Base-by-base conservation (phyloP, 1,140 invertebrate genomes). In the Bombus terrestris region DNA sequence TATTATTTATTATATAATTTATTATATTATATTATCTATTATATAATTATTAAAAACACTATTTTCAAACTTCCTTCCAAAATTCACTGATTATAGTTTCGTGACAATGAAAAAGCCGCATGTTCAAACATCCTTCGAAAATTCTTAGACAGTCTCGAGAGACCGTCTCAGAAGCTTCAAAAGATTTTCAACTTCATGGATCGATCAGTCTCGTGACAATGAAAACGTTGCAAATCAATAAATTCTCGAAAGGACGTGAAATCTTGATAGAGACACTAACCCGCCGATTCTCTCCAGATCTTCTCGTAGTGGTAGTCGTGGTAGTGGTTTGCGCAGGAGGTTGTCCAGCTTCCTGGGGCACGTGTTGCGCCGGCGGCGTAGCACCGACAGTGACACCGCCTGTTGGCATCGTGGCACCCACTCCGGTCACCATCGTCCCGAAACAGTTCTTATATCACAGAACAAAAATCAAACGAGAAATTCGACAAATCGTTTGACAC, bases 281-380 rank as follows among this genome's bases (percentile, higher is more conserved):
- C 94, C 94, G 93, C 94, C 95, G 94, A 90, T 95, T 95, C 89
- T 95, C 95, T 62, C 95, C 94, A 0, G 95, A 93, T 88, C 95
- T 89, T 79, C 94, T 92, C 3, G 91, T 91, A 4, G 91, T 90
- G 6, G 93, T 92, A 1, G 93, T 92, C 10, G 92, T 89, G 13
- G 93, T 91, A 15, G 94, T 92, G 15, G 93, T 93, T 90, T 94
- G 92, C 86, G 93, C 93, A 83, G 95, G 93, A 81, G 94, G 94
- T 75, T 95, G 95, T 74, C 93, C 94, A 87, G 94, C 94, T 91
- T 95, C 95, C 80, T 95, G 94, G 43, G 95, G 94, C 93, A 94
- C 94, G 93, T 95, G 94, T 86, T 95, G 94, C 57, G 94, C 92
- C 89, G 94, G 94, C 81, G 94, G 94, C 53, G 94, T 93, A 64